A percentile compares a stretch with the other conserved stretches of the same genome.
Conservation (phyloP, 2,888 invertebrate genomes). For the Tiliacea citrago region DNA sequence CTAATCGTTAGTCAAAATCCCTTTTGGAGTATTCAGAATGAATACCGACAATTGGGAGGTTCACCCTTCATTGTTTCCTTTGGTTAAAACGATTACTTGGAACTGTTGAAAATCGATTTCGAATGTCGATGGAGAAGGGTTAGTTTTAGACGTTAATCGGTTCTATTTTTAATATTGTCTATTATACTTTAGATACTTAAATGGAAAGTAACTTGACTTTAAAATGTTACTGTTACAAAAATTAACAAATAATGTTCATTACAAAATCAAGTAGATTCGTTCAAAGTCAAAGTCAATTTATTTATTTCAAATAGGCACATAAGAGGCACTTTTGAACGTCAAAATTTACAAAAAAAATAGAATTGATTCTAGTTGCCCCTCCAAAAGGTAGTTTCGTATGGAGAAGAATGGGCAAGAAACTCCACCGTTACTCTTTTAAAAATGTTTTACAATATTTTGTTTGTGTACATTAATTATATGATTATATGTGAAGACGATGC, state of each 20-base stretch:
- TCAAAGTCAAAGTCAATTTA: too few species aligned
- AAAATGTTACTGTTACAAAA: background rate
- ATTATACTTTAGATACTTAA: background rate
- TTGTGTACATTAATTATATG: too few species aligned
- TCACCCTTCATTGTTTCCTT: conserved; percentile 64
- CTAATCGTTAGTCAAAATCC: conserved; percentile 80
- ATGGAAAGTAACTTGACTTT: background rate
- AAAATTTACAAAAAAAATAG: too few species aligned
- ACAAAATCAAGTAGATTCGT: background rate
- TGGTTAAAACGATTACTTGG: conserved; percentile 66
- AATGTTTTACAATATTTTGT: too few species aligned
- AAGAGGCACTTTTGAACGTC: too few species aligned
- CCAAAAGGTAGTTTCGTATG: too few species aligned
- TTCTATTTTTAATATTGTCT: conserved; percentile 22
- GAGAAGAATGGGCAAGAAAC: too few species aligned
- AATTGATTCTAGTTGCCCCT: too few species aligned
- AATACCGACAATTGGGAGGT: conserved; percentile 58
- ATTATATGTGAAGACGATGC: too few species aligned
- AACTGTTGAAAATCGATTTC: conserved; percentile 56
- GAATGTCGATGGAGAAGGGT: conserved; percentile 46
- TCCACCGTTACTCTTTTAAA: too few species aligned
- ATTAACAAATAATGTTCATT: background rate
- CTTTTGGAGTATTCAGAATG: conserved; percentile 65
- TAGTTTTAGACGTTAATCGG: conserved; percentile 14
- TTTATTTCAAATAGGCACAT: too few species aligned